Conservation (phyloP, 2,113 vertebrate genomes). For the Syrmaticus mikado region DNA sequence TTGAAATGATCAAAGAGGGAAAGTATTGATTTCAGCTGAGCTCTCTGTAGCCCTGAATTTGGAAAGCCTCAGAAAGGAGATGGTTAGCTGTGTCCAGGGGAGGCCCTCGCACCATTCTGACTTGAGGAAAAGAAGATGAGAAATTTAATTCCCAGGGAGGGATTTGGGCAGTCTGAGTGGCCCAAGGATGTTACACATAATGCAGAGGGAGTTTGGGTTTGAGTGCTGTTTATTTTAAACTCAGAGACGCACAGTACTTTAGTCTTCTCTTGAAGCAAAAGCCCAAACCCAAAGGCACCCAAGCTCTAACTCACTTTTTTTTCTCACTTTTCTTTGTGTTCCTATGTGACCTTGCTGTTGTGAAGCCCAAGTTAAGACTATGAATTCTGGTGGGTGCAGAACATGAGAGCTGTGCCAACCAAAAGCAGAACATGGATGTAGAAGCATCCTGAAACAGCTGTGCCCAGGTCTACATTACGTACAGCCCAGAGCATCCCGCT, state of each 20-base stretch:
- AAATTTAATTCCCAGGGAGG: background rate
- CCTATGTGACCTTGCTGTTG: background rate
- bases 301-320: background rate
- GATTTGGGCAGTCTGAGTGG: background rate
- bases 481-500: background rate
- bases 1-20: background rate
- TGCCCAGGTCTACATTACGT: background rate
- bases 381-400: background rate
- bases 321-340: background rate
- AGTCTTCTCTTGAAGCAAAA: background rate
- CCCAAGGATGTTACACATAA: too few species aligned
- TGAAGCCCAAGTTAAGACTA: conserved; percentile 15
- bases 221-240: background rate
- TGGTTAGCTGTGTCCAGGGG: background rate
- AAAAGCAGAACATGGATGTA: background rate
- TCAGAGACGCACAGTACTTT: background rate
- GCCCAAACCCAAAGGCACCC: background rate
- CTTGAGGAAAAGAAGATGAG: background rate
- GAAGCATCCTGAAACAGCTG: background rate
- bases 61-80: background rate
- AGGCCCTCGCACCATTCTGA: background rate
- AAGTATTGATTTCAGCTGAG: background rate
- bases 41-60: background rate
- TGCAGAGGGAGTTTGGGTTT: background rate
- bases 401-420: background rate